Percentiles rank a stretch among this genome's conserved stretches.
These are phyloP conservation scores for Polylopha cassiicola DNA, from an alignment of 2,888 invertebrate species.

Conservation along the genomic window DNA sequence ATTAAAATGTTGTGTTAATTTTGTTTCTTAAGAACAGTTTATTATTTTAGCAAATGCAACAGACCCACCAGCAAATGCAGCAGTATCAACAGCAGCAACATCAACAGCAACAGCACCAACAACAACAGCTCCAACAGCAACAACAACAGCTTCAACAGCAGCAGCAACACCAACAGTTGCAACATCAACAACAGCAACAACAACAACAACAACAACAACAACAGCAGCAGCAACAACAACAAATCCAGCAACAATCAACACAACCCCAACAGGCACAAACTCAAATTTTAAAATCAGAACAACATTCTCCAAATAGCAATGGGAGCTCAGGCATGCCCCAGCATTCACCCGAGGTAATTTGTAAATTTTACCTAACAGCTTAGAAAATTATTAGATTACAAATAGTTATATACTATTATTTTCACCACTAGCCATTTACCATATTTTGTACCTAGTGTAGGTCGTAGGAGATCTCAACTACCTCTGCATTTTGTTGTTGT, in stretches of 20 bases:
- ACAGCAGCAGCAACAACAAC: constrained; percentile 63
- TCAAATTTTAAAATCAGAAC: constrained; percentile 60
- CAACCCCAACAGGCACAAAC: constrained; percentile 40
- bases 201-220: constrained; percentile 53
- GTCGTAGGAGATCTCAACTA: no score
- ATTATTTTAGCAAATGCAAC: constrained; percentile 51
- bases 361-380: constrained; percentile 20
- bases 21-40: constrained; percentile 1
- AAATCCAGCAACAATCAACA: constrained; percentile 39
- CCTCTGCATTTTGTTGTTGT: constrained; percentile 6
- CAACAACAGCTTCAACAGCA: constrained; percentile 50
- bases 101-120: constrained; percentile 51
- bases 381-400: constrained; percentile 7
- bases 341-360: constrained; percentile 59
- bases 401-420: background rate
- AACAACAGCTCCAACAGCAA: constrained; percentile 50
- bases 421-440: background rate
- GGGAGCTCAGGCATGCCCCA: constrained; percentile 61
- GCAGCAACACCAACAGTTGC: constrained; percentile 45
- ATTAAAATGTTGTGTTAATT: no score
- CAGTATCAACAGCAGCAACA: constrained; percentile 56
- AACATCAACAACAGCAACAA: constrained; percentile 48
- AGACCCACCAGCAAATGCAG: constrained; percentile 61
- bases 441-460: no score
- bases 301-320: constrained; percentile 65